Evolutionary conservation across 2,797 vertebrate species (phyloP), one percentile per base, ranked within the genome.

Genomic region (Moxostoma hubbsi): DNA sequence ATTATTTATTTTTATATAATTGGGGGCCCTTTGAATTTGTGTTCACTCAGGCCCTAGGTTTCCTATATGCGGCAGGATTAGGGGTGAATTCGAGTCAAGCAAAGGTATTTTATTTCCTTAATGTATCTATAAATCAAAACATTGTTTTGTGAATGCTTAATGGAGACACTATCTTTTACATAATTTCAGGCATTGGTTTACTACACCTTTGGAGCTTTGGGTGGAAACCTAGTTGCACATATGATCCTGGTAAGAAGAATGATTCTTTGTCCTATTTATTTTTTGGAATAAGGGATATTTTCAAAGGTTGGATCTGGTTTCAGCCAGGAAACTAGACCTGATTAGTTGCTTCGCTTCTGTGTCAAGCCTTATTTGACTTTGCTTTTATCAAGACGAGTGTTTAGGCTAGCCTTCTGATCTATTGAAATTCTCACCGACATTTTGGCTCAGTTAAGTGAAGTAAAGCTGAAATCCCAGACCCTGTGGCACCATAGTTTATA

Each of bases 11-110:
- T n/a, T 59, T 73, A 0, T 47, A 49, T 62, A 18, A 58, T 24
- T 76, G 9, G 24, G 11, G 7, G 2, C 9, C 47, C 24, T 69
- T 76, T 43, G 9, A 73, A 5, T 79, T 80, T 81, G 2, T 77
- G 1, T 68, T 81, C 83, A 86, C 77, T 61, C 16, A 99, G 98
- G 98, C 96, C 70, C 96, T 99, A 87, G 98, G 98, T 59, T 99
- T 99, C 91, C 90, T 99, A 0, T 99, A 98, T 77, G 97, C 98
- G 12, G 96, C 96, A 83, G 98, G 98, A 77, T 94, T 99, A 54
- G 97, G 96, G 80, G 96, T 99, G 63, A 98, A 98, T 90, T 99
- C 98, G 7, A 99, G 96, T 93, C 98, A 99, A 91, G 97, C 98
- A 50, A 99, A 99, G 96, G 98, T 99, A 94, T 76, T 46, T 80